Evolutionary conservation across 2,113 vertebrate genomes (phyloP).

Genomic region (Aegotheles bennettii): DNA sequence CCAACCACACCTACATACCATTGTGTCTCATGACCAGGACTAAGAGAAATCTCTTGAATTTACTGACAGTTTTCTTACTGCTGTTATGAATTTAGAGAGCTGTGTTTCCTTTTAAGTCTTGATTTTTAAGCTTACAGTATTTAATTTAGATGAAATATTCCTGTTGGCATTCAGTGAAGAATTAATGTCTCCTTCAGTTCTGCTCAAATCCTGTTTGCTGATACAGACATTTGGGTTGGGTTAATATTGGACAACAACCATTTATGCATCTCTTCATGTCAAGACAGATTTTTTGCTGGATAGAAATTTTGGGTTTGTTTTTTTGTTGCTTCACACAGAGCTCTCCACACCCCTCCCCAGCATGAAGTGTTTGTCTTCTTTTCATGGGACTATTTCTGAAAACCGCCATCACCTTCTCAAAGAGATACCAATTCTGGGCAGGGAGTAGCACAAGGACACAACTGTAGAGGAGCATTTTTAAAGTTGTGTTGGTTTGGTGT

Average conservation of each 20-base stretch:
- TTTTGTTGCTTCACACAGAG: not conserved
- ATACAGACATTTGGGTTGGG: not conserved
- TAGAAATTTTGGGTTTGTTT: not conserved
- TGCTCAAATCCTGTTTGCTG: not conserved
- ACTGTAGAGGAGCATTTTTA: not conserved
- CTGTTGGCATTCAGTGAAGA: not conserved
- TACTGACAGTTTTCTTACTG: not conserved
- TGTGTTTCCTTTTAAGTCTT: not conserved
- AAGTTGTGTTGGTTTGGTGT: not conserved
- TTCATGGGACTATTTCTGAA: not conserved
- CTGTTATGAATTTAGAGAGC: not conserved
- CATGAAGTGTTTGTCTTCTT: not conserved
- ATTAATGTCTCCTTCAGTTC: not conserved
- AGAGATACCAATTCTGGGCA: not conserved
- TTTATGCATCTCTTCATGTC: not conserved
- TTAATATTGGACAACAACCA: not conserved
- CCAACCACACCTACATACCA: rapidly evolving
- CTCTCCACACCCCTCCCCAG: not conserved
- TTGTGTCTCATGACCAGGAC: not conserved
- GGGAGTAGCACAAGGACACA: not conserved
- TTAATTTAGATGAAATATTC: not conserved
- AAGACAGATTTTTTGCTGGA: not conserved
- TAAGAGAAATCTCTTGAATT: not conserved
- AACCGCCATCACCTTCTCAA: not conserved
- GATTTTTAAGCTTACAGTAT: not conserved